Base-by-base conservation (phyloP, 2,888 invertebrate genomes). In the Eupsilia transversa region DNA sequence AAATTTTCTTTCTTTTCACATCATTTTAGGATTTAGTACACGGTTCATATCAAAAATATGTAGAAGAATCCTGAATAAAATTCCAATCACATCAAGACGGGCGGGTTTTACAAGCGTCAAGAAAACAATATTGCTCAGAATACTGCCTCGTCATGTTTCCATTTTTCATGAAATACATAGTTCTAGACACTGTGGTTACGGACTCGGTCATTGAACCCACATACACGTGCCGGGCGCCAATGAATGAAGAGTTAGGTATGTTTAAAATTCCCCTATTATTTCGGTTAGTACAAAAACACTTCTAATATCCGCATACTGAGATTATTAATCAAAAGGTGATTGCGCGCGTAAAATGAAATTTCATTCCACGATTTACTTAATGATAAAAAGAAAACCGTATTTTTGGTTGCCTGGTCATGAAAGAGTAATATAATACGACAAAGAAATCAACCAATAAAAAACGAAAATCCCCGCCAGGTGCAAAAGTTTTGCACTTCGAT, bases 251-350 rank as follows among this genome's bases (percentile, higher is more conserved):
- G 10, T n/a, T 17, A 10, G 3, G n/a, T 33, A 52, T 12, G 3
- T 52, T 9, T n/a, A 65, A 33, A 65, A 33, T n/a, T 30, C 12
- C 30, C 12, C 27, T 10, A 54, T 66, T 41, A 38, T 52, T 38
- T 33, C 12, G 12, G 17, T 43, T 56, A 12, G 35, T 64, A 72
- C n/a, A 49, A 68, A 67, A 65, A 30, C 38, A 65, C 63, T 63
- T 66, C 17, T 77, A 43, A 54, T 56, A 61, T 73, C 60, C 27
- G 43, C 46, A 43, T 52, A 63, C 5, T 59, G 7, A 41, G 23
- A 56, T 20, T 66, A 81, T 81, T 81, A 79, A 83, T 81, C 84
- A 81, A 63, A 66, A 35, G 23, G 43, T 10, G 9, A 35, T 64
- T 57, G 17, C 12, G 52, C 56, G 20, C n/a, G 35, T 63, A 46